Percentiles rank a stretch among this genome's conserved stretches.
phyloP scores from a whole-genome alignment of 2,888 invertebrate species.

The Clistopyga incitator region DNA sequence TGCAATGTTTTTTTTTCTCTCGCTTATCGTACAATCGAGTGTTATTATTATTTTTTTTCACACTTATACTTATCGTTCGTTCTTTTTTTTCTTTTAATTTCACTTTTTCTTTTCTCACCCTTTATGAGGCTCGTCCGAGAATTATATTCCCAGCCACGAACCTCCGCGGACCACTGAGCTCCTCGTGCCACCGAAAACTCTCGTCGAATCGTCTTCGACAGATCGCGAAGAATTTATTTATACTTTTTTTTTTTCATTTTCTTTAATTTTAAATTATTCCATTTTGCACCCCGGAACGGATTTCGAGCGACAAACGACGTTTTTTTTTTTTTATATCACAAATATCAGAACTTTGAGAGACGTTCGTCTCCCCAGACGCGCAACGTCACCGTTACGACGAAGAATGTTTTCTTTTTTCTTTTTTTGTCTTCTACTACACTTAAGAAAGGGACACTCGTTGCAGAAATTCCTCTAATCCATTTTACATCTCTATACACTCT shows the following conservation, averaged over 20 bases:
- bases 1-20: constrained; percentile 57
- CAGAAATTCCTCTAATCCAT: constrained; percentile 26
- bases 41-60: constrained; percentile 40
- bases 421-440: constrained; percentile 15
- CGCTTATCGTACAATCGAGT: constrained; percentile 52
- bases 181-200: constrained; percentile 30
- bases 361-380: not conserved
- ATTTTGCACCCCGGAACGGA: constrained; percentile 37
- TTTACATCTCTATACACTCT: constrained; percentile 29
- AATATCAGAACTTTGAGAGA: constrained; percentile 52
- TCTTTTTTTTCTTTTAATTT: constrained; percentile 40
- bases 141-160: constrained; percentile 50
- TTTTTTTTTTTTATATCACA: constrained; percentile 46
- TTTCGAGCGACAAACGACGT: constrained; percentile 50
- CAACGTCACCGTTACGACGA: constrained; percentile 14
- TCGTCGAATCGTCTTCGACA: constrained; percentile 44
- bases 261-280: not conserved
- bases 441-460: constrained; percentile 40
- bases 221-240: constrained; percentile 43
- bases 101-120: not conserved
- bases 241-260: constrained; percentile 14
- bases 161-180: not conserved
- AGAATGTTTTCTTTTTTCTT: constrained; percentile 14
- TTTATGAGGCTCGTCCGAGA: constrained; percentile 45
- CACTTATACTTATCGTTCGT: constrained; percentile 26